Base-by-base conservation (phyloP, 2,888 invertebrate species). In the Digitonthophagus gazella region DNA sequence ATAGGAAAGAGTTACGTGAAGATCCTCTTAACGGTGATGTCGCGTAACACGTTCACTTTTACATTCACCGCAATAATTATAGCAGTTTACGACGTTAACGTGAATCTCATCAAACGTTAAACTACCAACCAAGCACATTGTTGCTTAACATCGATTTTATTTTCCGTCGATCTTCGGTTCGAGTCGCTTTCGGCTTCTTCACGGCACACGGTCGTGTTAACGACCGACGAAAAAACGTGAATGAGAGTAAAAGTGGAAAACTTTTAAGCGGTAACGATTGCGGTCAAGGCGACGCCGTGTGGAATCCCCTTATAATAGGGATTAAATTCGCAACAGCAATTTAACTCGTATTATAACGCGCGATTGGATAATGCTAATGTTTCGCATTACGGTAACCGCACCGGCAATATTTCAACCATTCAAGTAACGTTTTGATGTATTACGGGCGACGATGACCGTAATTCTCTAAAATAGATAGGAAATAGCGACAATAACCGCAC, bases 251-350 rank as follows among this genome's bases (percentile, higher is more conserved):
- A 44, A 44, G 28, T 44, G 11, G 28, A 44, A 11, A 44, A 44
- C 28, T 44, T 44, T 44, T 44, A 44, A 44, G 28, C 28, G 28
- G 28, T 11, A 44, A 44, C 28, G 28, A 70, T 67, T 67, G 65
- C 70, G 70, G 70, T 70, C 70, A 70, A 70, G 70, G 70, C 58
- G 20, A 18, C 15, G 16, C 57, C n/a, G 58, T 58, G 67, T 58
- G 28, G 67, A 58, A 67, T 58, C 58, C 67, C 58, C 67, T 58
- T 61, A 44, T 67, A 67, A 67, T 44, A 58, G 20, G 18, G 22
- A 56, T 67, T 58, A 67, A 58, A 66, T 58, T 66, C 19, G 66
- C 58, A 8, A 54, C 18, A 11, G 55, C 18, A 65, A 65, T 44
- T 54, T 44, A 55, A 15, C 28, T 18, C 11, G 22, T 58, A 67